Conservation (phyloP, 2,113 vertebrate genomes). For the Campylomormyrus numenius region DNA sequence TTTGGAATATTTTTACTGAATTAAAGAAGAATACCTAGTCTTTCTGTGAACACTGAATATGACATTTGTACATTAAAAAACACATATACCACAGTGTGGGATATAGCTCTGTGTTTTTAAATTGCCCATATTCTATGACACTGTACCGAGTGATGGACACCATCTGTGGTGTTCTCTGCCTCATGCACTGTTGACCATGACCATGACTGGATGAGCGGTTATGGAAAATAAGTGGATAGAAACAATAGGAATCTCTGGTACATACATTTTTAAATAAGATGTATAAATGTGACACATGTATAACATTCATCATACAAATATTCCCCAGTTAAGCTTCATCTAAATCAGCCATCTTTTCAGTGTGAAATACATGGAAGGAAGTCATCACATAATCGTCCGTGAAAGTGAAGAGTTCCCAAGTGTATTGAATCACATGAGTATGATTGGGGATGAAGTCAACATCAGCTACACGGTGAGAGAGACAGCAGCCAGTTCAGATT, state of each 20-base stretch:
- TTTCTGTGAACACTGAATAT: not conserved
- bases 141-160: not conserved
- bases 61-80: not conserved
- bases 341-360: slow-evolving; percentile 19
- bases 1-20: not conserved
- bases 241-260: not conserved
- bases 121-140: not conserved
- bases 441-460: slow-evolving; percentile 77
- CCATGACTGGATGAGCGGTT: not conserved
- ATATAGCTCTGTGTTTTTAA: not conserved
- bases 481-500: not conserved
- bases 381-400: slow-evolving; percentile 70
- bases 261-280: not conserved
- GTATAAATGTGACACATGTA: not conserved
- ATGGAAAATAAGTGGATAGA: not conserved
- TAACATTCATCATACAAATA: not conserved
- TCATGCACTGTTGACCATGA: not conserved
- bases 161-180: not conserved
- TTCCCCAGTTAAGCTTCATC: not conserved
- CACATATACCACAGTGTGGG: not conserved
- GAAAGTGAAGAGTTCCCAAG: slow-evolving; percentile 66
- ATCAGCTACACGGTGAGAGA: slow-evolving; percentile 79
- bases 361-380: slow-evolving; percentile 53
- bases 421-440: slow-evolving; percentile 68
- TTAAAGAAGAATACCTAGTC: not conserved